A percentile compares a stretch with the other conserved stretches of the same genome.
Evolutionary conservation across 2,797 vertebrate species (phyloP).

Genomic region (Myiotriccus ornatus): DNA sequence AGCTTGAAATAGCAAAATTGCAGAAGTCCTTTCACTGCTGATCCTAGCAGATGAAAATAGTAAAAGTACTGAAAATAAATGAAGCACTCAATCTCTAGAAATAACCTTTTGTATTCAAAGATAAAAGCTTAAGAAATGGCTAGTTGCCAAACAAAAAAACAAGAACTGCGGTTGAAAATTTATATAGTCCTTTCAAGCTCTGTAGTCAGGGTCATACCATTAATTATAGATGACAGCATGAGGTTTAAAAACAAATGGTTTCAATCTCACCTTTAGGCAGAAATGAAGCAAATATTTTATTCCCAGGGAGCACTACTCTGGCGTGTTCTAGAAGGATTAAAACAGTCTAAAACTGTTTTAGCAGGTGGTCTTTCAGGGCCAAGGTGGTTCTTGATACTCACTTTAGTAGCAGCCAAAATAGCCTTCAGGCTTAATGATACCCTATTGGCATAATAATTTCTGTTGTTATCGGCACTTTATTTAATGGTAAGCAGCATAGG

Average conservation of each 20-base stretch:
- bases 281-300: constrained; percentile 44
- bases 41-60: constrained; percentile 31
- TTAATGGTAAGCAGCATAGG: background rate
- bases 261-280: constrained; percentile 52
- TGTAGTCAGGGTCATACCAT: constrained; percentile 38
- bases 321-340: constrained; percentile 1
- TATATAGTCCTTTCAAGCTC: constrained; percentile 31
- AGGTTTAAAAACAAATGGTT: constrained; percentile 57
- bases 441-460: background rate
- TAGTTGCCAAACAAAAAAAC: background rate
- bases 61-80: constrained; percentile 32
- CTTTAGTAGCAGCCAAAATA: background rate
- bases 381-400: background rate
- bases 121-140: constrained; percentile 50
- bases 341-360: background rate
- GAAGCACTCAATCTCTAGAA: background rate
- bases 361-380: background rate
- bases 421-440: background rate
- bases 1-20: background rate
- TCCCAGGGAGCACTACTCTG: background rate
- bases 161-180: constrained; percentile 34
- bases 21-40: background rate
- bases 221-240: constrained; percentile 52
- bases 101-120: constrained; percentile 50
- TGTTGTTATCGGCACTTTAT: background rate